Conservation (phyloP, 2,888 invertebrate species). For the Eupithecia abbreviata region DNA sequence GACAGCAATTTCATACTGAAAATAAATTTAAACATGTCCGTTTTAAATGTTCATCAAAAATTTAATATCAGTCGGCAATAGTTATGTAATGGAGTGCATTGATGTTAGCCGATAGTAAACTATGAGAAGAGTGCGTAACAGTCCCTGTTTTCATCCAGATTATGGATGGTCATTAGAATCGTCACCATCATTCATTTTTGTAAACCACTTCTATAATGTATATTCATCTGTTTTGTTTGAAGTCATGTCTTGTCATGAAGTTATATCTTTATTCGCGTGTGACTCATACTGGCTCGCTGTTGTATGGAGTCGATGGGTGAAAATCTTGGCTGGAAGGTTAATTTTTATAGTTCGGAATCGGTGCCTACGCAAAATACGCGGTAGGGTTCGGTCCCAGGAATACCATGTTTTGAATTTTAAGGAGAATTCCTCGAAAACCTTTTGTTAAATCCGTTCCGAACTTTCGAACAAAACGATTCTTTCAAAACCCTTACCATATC, state of each 20-base stretch:
- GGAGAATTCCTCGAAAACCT: neutral
- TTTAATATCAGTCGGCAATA: neutral
- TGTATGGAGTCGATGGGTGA: neutral
- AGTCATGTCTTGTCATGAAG: neutral
- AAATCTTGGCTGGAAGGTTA: neutral
- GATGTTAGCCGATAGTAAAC: neutral
- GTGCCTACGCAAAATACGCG: too few species aligned
- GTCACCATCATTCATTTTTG: neutral
- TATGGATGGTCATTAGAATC: neutral
- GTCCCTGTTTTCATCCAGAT: neutral
- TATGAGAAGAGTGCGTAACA: neutral
- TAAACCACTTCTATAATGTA: neutral
- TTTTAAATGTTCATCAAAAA: slow-evolving; percentile 4
- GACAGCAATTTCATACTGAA: slow-evolving; percentile 70
- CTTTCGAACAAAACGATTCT: neutral
- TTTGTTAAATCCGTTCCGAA: neutral
- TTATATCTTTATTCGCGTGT: neutral
- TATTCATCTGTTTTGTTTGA: neutral
- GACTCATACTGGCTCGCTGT: neutral
- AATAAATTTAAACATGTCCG: slow-evolving; percentile 34
- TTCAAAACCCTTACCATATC: slow-evolving; percentile 63
- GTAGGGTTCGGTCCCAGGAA: too few species aligned
- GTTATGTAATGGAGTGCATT: neutral
- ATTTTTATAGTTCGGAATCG: neutral
- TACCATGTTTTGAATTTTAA: too few species aligned